phyloP scores from a whole-genome alignment of 1,140 invertebrate genomes.

The Micrasema longulum region DNA sequence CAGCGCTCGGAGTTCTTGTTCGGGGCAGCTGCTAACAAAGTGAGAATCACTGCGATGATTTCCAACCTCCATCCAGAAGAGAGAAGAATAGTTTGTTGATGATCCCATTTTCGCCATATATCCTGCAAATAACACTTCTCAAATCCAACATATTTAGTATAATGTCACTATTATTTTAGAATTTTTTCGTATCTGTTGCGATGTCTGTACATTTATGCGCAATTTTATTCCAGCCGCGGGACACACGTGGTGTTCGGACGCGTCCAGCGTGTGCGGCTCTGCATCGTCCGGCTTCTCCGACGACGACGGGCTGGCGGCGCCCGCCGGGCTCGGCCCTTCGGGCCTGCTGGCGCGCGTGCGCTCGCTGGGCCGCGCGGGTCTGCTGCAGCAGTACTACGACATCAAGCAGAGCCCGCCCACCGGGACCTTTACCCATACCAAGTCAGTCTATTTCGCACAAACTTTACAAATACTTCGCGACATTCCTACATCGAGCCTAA shows the following conservation, averaged over 20 bases:
- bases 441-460: too few species aligned
- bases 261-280: constrained; percentile 66
- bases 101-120: too few species aligned
- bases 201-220: neutral
- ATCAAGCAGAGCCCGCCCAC: constrained; percentile 85
- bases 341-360: constrained; percentile 77
- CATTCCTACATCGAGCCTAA: too few species aligned
- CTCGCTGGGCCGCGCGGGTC: constrained; percentile 76
- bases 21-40: too few species aligned
- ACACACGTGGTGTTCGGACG: constrained; percentile 50
- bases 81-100: too few species aligned
- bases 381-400: constrained; percentile 86
- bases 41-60: too few species aligned
- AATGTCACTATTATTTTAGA: neutral
- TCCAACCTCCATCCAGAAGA: too few species aligned
- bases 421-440: constrained; percentile 85
- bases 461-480: too few species aligned
- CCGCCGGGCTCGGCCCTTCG: constrained; percentile 81
- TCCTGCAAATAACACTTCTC: neutral
- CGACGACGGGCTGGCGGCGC: constrained; percentile 85
- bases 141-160: neutral
- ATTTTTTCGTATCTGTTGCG: too few species aligned
- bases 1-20: too few species aligned
- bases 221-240: constrained; percentile 44
- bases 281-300: constrained; percentile 89